Evolutionary conservation across 35 echinoderm and acorn worm species (phyloP), one percentile per base, ranked within the genome.

Genomic region (Diadema setosum): DNA sequence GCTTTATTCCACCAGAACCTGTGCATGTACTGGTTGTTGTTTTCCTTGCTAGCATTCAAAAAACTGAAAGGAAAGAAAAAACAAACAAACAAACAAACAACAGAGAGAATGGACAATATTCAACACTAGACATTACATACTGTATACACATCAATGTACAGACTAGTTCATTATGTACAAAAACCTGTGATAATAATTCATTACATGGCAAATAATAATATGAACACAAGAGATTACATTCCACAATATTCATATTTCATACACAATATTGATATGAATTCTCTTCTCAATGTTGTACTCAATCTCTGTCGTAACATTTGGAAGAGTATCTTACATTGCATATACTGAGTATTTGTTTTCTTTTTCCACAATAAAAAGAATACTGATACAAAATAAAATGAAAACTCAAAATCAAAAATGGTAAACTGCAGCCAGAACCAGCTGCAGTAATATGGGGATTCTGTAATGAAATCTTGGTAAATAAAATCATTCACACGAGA

Each of bases 261-360:
- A 67, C 61, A 65, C 29, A 67, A 15, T 67, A 67, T 67, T 67
- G 32, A n/a, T n/a, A n/a, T 8, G 8, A 63, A 17, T 17, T 63
- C 17, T 27, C 15, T 14, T 67, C 15, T 11, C 30, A 67, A 67
- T 67, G 37, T 16, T 60, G 21, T 20, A 16, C 30, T 7, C 1
- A 55, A 16, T 55, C 49, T 55, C 49, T 55, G 49, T 55, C 14
- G 49, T 55, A 16, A 55, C 0, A 55, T n/a, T n/a, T 67, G 63
- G 63, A 67, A 67, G 63, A 67, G 63, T 67, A 67, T 65, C 25
- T 33, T 32, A 67, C 63, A 67, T 67, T 67, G 63, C 63, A 67
- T 67, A 67, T 67, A 34, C 27, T 67, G n/a, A n/a, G n/a, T n/a
- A n/a, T n/a, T 67, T 34, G 20, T 67, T 67, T 32, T 0, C 16